Evolutionary conservation across 2,113 vertebrate species (phyloP).

Genomic region (human): GRCh38 chr1:25306001-25306500

Average conservation of each 20-base stretch:
- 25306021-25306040: neutral
- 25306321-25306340: neutral
- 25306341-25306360: neutral
- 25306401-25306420: neutral
- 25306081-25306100: neutral
- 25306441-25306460: neutral
- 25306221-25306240: neutral
- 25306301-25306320: neutral
- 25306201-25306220: too few species aligned
- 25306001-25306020: neutral
- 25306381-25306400: neutral
- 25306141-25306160: neutral
- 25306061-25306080: neutral
- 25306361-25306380: neutral
- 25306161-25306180: neutral
- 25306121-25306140: neutral
- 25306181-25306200: neutral
- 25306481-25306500: neutral
- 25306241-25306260: neutral
- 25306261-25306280: neutral
- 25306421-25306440: neutral
- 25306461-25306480: neutral
- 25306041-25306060: neutral
- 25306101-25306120: neutral
- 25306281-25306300: too few species aligned